phyloP scores from a whole-genome alignment of 2,113 vertebrate species.

The Odocoileus virginianus region DNA sequence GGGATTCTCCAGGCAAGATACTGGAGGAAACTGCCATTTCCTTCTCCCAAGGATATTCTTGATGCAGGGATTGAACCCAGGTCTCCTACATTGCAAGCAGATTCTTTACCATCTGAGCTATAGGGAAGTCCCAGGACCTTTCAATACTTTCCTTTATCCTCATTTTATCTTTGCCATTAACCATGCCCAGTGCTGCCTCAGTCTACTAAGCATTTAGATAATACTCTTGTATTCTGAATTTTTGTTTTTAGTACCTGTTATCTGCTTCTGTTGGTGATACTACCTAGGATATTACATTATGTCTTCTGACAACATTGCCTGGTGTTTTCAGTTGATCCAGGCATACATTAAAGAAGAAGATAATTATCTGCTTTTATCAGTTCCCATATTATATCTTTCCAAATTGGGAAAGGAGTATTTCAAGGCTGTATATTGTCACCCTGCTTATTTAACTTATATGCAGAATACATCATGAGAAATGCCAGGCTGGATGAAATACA shows the following conservation, averaged over 20 bases:
- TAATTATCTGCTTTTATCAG: background rate
- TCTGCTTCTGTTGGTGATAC: background rate
- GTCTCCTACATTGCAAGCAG: background rate
- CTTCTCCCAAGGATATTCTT: background rate
- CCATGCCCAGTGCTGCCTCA: fast-evolving
- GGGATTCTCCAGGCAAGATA: background rate
- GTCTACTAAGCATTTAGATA: background rate
- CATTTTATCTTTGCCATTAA: background rate
- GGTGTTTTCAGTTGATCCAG: background rate
- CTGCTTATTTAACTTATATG: background rate
- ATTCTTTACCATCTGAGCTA: background rate
- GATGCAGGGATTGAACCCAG: background rate
- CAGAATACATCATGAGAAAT: background rate
- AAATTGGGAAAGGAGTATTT: background rate
- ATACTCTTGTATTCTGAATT: background rate
- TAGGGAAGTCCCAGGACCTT: background rate
- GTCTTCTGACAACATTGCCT: background rate
- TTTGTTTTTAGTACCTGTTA: background rate
- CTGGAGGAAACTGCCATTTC: background rate
- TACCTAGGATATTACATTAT: background rate
- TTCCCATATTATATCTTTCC: background rate
- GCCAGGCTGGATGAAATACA: background rate
- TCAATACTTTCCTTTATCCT: background rate
- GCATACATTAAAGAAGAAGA: background rate
- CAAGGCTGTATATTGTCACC: background rate